Percentiles rank a stretch among this genome's conserved stretches.
phyloP scores from a whole-genome alignment of 2,113 vertebrate species.

The Pao palembangensis region DNA sequence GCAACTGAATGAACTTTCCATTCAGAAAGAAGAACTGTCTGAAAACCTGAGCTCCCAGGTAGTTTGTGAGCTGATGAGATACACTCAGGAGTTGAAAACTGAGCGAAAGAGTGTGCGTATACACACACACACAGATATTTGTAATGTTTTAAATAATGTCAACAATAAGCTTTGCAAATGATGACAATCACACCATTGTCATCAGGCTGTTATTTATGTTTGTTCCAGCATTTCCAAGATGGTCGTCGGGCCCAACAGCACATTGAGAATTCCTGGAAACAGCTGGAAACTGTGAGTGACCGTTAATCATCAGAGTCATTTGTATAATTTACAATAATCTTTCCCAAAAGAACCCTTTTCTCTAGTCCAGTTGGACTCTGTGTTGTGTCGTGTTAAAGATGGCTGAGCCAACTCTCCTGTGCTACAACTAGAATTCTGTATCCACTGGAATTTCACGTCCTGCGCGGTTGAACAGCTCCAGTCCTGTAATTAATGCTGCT shows the following conservation, averaged over 20 bases:
- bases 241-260: constrained; percentile 95
- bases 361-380: too few species aligned
- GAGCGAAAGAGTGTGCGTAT: constrained; percentile 90
- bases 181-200: neutral
- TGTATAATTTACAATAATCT: too few species aligned
- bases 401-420: too few species aligned
- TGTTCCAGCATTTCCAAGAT: constrained; percentile 88
- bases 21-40: constrained; percentile 90
- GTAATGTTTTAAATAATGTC: neutral
- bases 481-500: neutral
- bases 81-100: constrained; percentile 90
- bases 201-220: neutral
- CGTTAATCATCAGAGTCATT: too few species aligned
- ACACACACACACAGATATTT: neutral
- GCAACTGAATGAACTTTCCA: constrained; percentile 86
- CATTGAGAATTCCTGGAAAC: constrained; percentile 97
- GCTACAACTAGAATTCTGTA: too few species aligned
- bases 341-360: too few species aligned
- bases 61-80: constrained; percentile 80
- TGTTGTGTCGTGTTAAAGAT: too few species aligned
- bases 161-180: neutral
- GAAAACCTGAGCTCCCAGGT: constrained; percentile 90
- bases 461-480: too few species aligned
- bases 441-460: too few species aligned
- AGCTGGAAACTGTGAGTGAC: constrained; percentile 89